phyloP scores from a whole-genome alignment of 2,113 vertebrate species.

The Butastur rufipennis region DNA sequence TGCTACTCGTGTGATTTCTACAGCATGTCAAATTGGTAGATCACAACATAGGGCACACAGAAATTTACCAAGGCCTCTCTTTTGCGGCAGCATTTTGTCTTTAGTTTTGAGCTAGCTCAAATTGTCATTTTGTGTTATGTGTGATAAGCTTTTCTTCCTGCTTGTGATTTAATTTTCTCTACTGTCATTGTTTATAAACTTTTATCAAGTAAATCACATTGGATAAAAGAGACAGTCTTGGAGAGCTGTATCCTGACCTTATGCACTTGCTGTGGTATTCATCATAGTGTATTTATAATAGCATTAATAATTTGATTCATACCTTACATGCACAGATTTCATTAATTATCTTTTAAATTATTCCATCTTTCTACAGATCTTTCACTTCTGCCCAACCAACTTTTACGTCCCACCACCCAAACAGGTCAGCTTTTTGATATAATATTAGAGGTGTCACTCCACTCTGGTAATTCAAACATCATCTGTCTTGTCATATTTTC shows the following conservation, averaged over 20 bases:
- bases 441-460: constrained; percentile 16
- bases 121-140: not conserved
- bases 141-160: not conserved
- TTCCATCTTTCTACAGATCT: not conserved
- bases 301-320: not conserved
- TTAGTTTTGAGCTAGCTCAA: not conserved
- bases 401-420: not conserved
- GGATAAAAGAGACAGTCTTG: not conserved
- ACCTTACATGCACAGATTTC: not conserved
- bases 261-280: not conserved
- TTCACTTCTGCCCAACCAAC: not conserved
- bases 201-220: not conserved
- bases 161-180: not conserved
- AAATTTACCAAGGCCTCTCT: not conserved
- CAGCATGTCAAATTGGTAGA: not conserved
- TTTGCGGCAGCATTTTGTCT: not conserved
- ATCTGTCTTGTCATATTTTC: constrained; percentile 10
- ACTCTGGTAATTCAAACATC: not conserved
- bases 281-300: not conserved
- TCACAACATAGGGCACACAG: not conserved
- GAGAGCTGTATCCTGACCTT: not conserved
- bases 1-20: not conserved
- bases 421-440: not conserved
- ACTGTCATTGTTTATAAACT: not conserved
- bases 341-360: constrained; percentile 6